phyloP scores from a whole-genome alignment of 2,113 vertebrate genomes.

The Dasyprocta punctata region DNA sequence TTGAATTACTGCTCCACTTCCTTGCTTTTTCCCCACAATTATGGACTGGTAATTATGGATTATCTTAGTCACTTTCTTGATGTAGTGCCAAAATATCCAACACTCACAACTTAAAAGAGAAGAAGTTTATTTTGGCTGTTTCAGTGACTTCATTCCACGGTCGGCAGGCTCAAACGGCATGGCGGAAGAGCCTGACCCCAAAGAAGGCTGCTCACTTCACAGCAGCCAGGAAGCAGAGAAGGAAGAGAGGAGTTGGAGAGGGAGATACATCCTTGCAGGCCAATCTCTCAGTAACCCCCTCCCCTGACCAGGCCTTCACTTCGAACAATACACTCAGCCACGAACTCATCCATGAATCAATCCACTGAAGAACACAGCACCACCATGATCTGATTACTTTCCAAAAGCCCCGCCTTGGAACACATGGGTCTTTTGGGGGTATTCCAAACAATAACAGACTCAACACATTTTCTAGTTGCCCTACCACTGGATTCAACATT shows the following conservation, averaged over 20 bases:
- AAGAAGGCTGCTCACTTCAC: neutral
- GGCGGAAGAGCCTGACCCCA: neutral
- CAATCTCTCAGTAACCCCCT: neutral
- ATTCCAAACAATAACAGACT: neutral
- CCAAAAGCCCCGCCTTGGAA: neutral
- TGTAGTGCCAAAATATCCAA: neutral
- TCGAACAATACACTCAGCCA: neutral
- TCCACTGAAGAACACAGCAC: neutral
- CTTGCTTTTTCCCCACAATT: neutral
- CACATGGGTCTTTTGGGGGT: neutral
- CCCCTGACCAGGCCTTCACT: neutral
- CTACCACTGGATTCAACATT: neutral
- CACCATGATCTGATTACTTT: neutral
- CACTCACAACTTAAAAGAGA: neutral
- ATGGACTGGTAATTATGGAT: neutral
- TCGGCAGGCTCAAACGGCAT: neutral
- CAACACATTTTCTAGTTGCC: neutral
- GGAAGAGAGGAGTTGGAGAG: neutral
- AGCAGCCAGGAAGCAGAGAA: neutral
- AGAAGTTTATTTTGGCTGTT: neutral
- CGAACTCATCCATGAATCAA: neutral
- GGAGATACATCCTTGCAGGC: neutral
- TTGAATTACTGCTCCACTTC: neutral
- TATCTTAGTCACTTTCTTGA: neutral
- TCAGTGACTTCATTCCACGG: neutral